Evolutionary conservation across 2,888 invertebrate genomes (phyloP).

Genomic region (Chrysolina americana): DNA sequence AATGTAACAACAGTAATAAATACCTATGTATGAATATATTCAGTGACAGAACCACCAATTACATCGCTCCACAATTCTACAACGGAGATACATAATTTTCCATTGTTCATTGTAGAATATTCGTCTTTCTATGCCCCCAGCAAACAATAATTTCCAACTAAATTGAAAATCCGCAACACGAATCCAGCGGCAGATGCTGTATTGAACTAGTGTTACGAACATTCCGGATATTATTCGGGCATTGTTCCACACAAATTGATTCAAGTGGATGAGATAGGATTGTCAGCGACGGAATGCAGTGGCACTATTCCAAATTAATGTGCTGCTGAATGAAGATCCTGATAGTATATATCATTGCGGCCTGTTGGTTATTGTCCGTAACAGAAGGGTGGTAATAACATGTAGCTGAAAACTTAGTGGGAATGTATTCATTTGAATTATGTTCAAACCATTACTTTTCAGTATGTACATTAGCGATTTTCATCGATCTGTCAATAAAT

Average conservation of each 20-base stretch:
- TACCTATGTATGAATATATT: too few species aligned
- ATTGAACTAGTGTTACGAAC: slow-evolving; percentile 32
- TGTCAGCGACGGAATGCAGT: slow-evolving; percentile 44
- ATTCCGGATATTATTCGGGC: slow-evolving; percentile 44
- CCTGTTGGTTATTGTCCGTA: not conserved
- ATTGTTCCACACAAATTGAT: slow-evolving; percentile 48
- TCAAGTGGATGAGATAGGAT: slow-evolving; percentile 51
- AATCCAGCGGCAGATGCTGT: slow-evolving; percentile 7
- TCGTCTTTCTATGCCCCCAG: too few species aligned
- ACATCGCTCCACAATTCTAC: not conserved
- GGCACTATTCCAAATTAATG: slow-evolving; percentile 50
- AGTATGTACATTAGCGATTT: too few species aligned
- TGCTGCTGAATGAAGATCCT: slow-evolving; percentile 18
- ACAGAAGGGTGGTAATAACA: not conserved
- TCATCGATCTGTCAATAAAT: too few species aligned
- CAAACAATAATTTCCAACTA: not conserved
- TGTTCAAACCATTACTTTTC: too few species aligned
- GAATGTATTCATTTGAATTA: not conserved
- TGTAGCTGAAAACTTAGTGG: not conserved
- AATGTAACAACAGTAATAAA: too few species aligned
- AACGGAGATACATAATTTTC: not conserved
- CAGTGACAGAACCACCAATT: too few species aligned
- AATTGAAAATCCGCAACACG: slow-evolving; percentile 10
- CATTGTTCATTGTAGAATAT: too few species aligned
- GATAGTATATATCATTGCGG: slow-evolving; percentile 21